Evolutionary conservation across 2,797 vertebrate species (phyloP).

Genomic region (Phrynocephalus forsythii): DNA sequence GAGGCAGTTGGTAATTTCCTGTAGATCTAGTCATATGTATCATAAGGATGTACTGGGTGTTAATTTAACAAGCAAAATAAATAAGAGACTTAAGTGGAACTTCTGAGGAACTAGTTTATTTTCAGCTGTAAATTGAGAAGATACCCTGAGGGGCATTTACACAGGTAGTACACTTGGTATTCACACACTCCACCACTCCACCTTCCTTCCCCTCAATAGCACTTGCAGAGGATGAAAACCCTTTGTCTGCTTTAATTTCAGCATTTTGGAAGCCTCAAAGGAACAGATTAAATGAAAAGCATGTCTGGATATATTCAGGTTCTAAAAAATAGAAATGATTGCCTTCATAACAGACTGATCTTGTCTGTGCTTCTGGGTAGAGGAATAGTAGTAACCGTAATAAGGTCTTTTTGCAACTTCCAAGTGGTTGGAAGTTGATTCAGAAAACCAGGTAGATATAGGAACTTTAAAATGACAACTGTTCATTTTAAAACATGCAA

Average conservation of each 20-base stretch:
- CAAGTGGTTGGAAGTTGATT: not conserved
- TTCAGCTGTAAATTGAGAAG: not conserved
- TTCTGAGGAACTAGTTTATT: not conserved
- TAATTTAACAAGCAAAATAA: conserved; percentile 15
- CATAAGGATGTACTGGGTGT: not conserved
- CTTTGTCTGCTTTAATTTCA: conserved; percentile 1
- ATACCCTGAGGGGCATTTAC: not conserved
- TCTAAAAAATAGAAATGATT: not conserved
- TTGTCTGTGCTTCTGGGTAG: not conserved
- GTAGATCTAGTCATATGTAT: not conserved
- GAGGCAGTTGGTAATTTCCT: not conserved
- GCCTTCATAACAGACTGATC: not conserved
- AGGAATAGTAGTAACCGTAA: not conserved
- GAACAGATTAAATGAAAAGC: not conserved
- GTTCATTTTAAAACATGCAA: no score
- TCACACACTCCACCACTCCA: not conserved
- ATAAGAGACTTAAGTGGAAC: conserved; percentile 1
- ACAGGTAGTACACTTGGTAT: not conserved
- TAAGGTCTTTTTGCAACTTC: not conserved
- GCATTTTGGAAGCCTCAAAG: not conserved
- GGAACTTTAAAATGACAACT: no score
- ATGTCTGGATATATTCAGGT: not conserved
- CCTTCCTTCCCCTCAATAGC: not conserved
- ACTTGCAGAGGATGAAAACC: not conserved
- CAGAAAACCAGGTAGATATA: not conserved